phyloP scores from a whole-genome alignment of 2,797 vertebrate species.

The Aeoliscus strigatus region DNA sequence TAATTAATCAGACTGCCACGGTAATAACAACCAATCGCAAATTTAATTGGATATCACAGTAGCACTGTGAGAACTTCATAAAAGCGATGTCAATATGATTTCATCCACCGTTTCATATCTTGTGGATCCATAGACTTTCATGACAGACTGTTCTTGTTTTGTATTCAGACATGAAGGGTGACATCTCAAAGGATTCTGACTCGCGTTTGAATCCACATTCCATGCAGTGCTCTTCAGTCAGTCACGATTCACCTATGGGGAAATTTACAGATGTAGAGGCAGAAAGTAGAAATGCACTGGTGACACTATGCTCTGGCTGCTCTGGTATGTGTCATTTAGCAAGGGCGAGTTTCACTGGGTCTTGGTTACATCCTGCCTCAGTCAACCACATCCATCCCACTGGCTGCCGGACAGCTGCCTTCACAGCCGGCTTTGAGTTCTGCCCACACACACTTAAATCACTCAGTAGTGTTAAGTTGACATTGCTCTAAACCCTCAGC shows the following conservation, averaged over 20 bases:
- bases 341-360: no score
- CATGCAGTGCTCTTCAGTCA: slow-evolving; percentile 55
- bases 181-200: slow-evolving; percentile 26
- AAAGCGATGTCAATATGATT: slow-evolving; percentile 2
- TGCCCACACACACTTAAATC: slow-evolving; percentile 64
- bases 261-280: slow-evolving; percentile 27
- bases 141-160: slow-evolving; percentile 30
- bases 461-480: slow-evolving; percentile 55
- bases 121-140: slow-evolving; percentile 10
- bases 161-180: slow-evolving; percentile 36
- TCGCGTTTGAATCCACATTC: slow-evolving; percentile 46
- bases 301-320: slow-evolving; percentile 43
- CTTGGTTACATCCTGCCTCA: no score
- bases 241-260: slow-evolving; percentile 46
- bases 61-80: no score
- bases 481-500: slow-evolving; percentile 49
- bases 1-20: no score
- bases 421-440: slow-evolving; percentile 55
- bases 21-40: no score
- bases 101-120: slow-evolving; percentile 7
- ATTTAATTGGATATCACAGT: no score
- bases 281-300: slow-evolving; percentile 34
- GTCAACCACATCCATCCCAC: slow-evolving; percentile 13
- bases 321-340: slow-evolving; percentile 17
- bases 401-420: slow-evolving; percentile 58